Base-by-base conservation (phyloP, 2,113 vertebrate species). In the Protomyctophum bolini region DNA sequence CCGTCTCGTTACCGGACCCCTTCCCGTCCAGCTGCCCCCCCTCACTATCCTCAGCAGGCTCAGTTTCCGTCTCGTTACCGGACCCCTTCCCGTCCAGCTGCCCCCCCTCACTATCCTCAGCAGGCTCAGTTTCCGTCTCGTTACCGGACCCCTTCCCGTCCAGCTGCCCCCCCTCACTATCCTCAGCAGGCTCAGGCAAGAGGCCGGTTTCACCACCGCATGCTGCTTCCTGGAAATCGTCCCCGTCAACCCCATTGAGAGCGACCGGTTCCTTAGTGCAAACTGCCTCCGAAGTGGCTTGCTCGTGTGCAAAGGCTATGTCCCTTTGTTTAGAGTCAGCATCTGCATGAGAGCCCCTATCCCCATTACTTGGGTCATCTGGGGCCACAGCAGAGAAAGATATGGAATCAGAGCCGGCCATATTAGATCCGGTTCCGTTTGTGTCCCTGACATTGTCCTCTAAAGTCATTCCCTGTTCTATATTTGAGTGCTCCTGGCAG, bases 91-190 rank as follows among this genome's bases (percentile, higher is more conserved):
- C 87, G 3, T 89, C 89, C 1, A 45, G 74, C 11, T 58, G 83
- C 7, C 45, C 75, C 48, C n/a, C 59, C 15, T 80, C 82, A 1
- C 55, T 28, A 4, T 90, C 84, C 0, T 56, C 56, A 0, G 28
- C 21, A 0, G 54, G 14, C 2, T 80, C 73, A 0, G 75, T 79
- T 51, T 81, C 80, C 0, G 83, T 88, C 56, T 91, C 89, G 0
- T 86, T 89, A 2, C 70, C 89, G 0, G 89, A 91, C 58, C 71
- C 77, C 54, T 85, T 89, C 59, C 80, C 87, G 3, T 89, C 89
- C 1, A 45, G 74, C 11, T 58, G 83, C 7, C 45, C 75, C 48
- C n/a, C 59, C 15, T 80, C 82, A 1, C 55, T 28, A 4, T 90
- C 84, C 0, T 56, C 56, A 0, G 28, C 21, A 0, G 54, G 14